phyloP scores from a whole-genome alignment of 1,140 invertebrate genomes.

The Drosophila paulistorum region DNA sequence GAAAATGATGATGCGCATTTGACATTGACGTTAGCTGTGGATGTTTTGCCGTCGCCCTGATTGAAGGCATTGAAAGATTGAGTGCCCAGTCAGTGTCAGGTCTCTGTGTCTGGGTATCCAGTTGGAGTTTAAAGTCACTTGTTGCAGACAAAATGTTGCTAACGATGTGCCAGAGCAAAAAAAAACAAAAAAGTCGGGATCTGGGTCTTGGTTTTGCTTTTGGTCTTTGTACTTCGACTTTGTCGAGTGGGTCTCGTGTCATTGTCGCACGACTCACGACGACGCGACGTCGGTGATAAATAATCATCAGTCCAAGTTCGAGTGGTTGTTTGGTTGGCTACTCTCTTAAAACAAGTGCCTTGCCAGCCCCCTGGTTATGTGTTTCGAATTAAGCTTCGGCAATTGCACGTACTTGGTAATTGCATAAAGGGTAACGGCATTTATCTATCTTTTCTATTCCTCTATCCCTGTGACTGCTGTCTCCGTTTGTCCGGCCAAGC shows the following conservation, averaged over 20 bases:
- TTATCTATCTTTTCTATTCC: conserved; percentile 41
- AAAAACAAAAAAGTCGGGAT: conserved; percentile 22
- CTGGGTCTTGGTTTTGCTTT: background rate
- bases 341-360: conserved; percentile 29
- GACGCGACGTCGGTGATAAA: conserved; percentile 66
- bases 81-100: conserved; percentile 47
- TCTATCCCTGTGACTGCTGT: background rate
- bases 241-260: conserved; percentile 61
- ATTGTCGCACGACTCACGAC: conserved; percentile 81
- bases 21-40: conserved; percentile 35
- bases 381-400: conserved; percentile 70
- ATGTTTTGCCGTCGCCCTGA: conserved; percentile 35
- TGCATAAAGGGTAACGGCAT: conserved; percentile 75
- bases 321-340: conserved; percentile 4
- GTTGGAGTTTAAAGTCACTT: conserved; percentile 52
- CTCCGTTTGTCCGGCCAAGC: conserved; percentile 35
- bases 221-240: conserved; percentile 23
- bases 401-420: conserved; percentile 76
- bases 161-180: conserved; percentile 48
- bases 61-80: conserved; percentile 58
- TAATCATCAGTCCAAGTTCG: conserved; percentile 68
- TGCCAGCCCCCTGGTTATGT: conserved; percentile 35
- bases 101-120: conserved; percentile 30
- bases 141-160: conserved; percentile 72
- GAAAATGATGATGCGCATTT: conserved; percentile 53